Percentiles rank a stretch among this genome's conserved stretches.
phyloP scores from a whole-genome alignment of 2,888 invertebrate species.

The Pristionchus mayeri region DNA sequence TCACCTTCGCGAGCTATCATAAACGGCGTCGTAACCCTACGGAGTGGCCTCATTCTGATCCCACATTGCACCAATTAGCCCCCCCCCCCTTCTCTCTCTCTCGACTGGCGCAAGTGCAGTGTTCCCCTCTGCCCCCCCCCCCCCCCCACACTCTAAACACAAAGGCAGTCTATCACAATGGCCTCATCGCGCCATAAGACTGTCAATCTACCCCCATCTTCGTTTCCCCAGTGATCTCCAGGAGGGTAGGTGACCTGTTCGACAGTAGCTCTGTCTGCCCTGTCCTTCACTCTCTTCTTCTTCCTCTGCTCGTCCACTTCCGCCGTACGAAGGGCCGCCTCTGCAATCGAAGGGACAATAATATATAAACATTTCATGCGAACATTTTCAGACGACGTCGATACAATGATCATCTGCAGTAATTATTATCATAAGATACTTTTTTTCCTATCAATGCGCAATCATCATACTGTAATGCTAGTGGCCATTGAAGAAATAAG shows the following conservation, averaged over 20 bases:
- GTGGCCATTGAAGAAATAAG: background rate
- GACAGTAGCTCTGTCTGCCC: constrained; percentile 74
- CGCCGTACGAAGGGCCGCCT: constrained; percentile 47
- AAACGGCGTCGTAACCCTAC: background rate
- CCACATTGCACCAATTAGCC: constrained; percentile 21
- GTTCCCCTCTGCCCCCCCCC: background rate
- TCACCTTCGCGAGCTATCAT: background rate
- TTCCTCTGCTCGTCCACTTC: constrained; percentile 64
- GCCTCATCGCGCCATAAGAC: no score
- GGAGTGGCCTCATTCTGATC: constrained; percentile 12
- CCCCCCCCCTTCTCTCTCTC: background rate
- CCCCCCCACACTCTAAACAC: no score
- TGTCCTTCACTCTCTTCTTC: constrained; percentile 68
- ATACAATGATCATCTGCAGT: no score
- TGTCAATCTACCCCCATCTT: no score
- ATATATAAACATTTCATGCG: background rate
- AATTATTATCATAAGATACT: no score
- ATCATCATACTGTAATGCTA: no score
- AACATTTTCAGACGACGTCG: no score
- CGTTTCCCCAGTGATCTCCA: no score
- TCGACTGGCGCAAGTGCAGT: background rate
- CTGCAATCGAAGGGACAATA: background rate
- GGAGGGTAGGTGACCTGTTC: constrained; percentile 69
- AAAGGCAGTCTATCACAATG: no score
- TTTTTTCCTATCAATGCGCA: no score